Base-by-base conservation (phyloP, 2,888 invertebrate genomes). In the Epistrophe grossulariae region DNA sequence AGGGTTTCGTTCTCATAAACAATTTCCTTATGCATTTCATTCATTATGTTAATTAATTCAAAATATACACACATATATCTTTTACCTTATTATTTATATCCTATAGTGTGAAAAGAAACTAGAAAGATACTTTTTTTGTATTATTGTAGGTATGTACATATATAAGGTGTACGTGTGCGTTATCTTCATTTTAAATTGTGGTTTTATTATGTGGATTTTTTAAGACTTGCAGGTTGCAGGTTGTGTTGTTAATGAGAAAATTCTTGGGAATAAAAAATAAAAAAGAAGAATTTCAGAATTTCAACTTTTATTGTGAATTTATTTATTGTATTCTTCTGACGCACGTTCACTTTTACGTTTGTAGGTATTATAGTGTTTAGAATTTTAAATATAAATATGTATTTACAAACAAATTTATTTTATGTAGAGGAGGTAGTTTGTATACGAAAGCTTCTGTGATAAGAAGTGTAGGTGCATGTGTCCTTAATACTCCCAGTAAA, bases 31-130 rank as follows among this genome's bases (percentile, higher is more conserved):
- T 68, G 68, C 82, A 83, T 60, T 60, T 52, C 59, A 60, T 78
- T 82, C 66, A 78, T 68, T 83, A 68, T 68, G 60, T 45, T 78
- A 78, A 78, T 66, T 77, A 77, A 72, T 72, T 82, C 60, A 45
- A 38, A 64, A 11, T n/a, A 24, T 64, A 4, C 7, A 31, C 5
- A 11, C 3, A 24, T 15, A 5, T 9, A 9, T 40, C 13, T 40
- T 40, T 40, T 40, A 4, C 10, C 8, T 17, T n/a, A 11, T n/a
- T n/a, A n/a, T n/a, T n/a, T 17, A 31, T 31, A 31, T 31, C 31
- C 31, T 59, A 17, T 17, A 35, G 68, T 52, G 50, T 50, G 48
- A 52, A 19, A 52, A 38, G 24, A 68, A 35, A 24, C 28, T 19
- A 62, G 8, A 40, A 43, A 24, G 17, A 60, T 38, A 62, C 43